phyloP scores from a whole-genome alignment of 2,797 vertebrate genomes.

The Balearica regulorum region DNA sequence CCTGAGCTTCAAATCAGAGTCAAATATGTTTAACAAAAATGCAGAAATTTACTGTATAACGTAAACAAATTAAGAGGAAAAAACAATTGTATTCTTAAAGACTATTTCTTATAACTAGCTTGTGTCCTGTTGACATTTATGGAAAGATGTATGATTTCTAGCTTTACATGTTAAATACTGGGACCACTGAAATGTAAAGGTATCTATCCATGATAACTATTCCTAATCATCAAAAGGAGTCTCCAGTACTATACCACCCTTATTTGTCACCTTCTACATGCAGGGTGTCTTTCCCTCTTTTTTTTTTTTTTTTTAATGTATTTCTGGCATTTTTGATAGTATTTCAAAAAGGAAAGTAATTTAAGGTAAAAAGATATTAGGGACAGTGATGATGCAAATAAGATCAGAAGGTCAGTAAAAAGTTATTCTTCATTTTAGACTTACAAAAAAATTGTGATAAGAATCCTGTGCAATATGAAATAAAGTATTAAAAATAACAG shows the following conservation, averaged over 20 bases:
- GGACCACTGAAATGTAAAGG: background rate
- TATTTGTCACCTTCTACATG: background rate
- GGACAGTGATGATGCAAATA: background rate
- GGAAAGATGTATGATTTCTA: background rate
- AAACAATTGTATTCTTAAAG: background rate
- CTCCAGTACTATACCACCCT: background rate
- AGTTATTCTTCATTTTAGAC: background rate
- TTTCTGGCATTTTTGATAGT: background rate
- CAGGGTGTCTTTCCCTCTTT: rapidly evolving
- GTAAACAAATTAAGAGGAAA: background rate
- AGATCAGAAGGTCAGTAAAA: background rate
- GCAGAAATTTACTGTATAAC: background rate
- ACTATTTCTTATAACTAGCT: background rate
- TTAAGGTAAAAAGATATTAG: background rate
- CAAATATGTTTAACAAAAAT: background rate
- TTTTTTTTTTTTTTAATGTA: background rate
- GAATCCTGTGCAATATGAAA: background rate
- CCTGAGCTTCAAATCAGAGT: background rate
- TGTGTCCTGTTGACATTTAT: background rate
- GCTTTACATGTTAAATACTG: background rate
- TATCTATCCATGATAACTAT: background rate
- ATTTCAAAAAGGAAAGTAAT: background rate
- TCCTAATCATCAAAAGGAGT: background rate
- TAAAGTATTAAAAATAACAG: background rate
- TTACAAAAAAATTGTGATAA: background rate